Evolutionary conservation across 2,113 vertebrate genomes (phyloP).

Genomic region (Sorex fumeus): DNA sequence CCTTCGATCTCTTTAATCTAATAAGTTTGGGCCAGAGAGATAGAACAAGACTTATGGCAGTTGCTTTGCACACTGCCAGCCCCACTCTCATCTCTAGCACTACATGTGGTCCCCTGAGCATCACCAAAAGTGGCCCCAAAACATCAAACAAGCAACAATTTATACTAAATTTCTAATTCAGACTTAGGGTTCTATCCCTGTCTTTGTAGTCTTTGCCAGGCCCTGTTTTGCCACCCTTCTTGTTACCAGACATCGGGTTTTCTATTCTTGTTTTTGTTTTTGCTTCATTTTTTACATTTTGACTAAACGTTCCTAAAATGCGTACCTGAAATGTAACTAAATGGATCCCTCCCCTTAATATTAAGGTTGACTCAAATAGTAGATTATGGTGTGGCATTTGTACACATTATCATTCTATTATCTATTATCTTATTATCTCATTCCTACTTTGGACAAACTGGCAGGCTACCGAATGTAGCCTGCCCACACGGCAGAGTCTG

Average conservation of each 20-base stretch:
- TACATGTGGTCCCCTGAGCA: too few species aligned
- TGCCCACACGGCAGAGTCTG: too few species aligned
- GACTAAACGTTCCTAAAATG: constrained; percentile 39
- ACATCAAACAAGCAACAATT: not conserved
- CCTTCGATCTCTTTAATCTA: not conserved
- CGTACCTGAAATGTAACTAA: not conserved
- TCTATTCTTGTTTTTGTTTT: too few species aligned
- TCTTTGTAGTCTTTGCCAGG: too few species aligned
- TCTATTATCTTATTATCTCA: too few species aligned
- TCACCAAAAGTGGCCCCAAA: too few species aligned
- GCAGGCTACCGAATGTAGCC: too few species aligned
- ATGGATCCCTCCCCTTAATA: not conserved
- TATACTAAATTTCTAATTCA: constrained; percentile 25
- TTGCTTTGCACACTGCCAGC: too few species aligned
- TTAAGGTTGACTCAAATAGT: constrained; percentile 29
- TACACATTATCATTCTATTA: too few species aligned
- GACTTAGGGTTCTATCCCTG: constrained; percentile 18
- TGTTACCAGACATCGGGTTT: not conserved
- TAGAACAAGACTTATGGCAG: not conserved
- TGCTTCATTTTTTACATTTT: not conserved
- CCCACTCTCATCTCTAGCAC: too few species aligned
- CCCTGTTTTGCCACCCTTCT: not conserved
- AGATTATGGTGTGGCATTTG: too few species aligned
- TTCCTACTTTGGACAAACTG: too few species aligned
- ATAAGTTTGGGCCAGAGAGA: not conserved